phyloP scores from a whole-genome alignment of 1,140 invertebrate species.

The Apis cerana region DNA sequence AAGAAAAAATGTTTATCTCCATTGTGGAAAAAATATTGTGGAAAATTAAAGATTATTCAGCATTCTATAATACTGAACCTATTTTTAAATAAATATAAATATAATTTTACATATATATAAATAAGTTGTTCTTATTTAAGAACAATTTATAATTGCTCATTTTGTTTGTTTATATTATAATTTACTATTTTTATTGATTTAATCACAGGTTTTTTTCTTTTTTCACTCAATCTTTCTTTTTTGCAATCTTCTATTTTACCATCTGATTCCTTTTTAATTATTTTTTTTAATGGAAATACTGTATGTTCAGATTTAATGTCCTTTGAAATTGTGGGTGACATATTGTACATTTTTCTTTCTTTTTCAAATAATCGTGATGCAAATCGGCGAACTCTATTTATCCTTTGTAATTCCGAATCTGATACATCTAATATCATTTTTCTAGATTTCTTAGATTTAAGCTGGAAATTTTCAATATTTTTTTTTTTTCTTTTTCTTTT shows the following conservation, averaged over 20 bases:
- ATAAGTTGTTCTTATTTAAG: not conserved
- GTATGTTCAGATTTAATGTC: no score
- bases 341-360: not conserved
- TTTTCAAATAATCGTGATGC: not conserved
- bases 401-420: not conserved
- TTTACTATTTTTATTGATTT: not conserved
- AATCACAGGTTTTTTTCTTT: not conserved
- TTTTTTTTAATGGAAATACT: not conserved
- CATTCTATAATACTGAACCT: constrained; percentile 2
- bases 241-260: not conserved
- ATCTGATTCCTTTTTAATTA: no score
- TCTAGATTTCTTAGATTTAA: no score
- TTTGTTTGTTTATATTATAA: not conserved
- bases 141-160: not conserved
- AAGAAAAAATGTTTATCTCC: not conserved
- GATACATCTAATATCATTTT: not conserved
- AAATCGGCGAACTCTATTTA: not conserved
- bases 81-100: not conserved
- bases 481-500: not conserved
- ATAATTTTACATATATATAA: not conserved
- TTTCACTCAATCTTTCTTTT: no score
- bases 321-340: not conserved
- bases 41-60: not conserved
- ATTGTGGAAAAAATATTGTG: not conserved
- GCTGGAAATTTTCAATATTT: not conserved